A percentile compares a stretch with the other conserved stretches of the same genome.
Conservation (phyloP, 2,888 invertebrate genomes). For the Drosophila subsilvestris region DNA sequence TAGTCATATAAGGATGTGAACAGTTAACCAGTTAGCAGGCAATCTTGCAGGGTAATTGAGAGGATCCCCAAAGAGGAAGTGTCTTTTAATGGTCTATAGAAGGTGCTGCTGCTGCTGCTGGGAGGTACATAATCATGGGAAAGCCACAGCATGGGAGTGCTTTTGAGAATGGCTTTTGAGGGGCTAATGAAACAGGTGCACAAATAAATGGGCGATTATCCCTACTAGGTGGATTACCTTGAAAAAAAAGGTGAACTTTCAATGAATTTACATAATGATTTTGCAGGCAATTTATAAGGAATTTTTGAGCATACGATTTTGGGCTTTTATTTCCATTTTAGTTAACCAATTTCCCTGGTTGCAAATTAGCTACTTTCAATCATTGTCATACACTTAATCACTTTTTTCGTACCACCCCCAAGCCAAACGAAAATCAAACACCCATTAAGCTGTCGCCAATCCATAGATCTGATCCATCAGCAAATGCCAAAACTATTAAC, state of each 20-base stretch:
- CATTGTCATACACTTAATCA: background rate
- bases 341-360: background rate
- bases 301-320: background rate
- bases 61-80: slow-evolving; percentile 22
- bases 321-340: background rate
- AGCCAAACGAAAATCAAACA: background rate
- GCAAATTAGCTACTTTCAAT: background rate
- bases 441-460: slow-evolving; percentile 13
- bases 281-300: too few species aligned
- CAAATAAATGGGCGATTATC: background rate
- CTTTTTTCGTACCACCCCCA: slow-evolving; percentile 14
- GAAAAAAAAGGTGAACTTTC: background rate
- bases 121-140: slow-evolving; percentile 21
- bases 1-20: slow-evolving; percentile 71
- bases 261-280: background rate
- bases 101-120: background rate
- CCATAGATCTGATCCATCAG: background rate
- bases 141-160: background rate
- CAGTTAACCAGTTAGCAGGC: slow-evolving; percentile 63
- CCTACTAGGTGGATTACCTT: background rate
- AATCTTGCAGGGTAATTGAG: slow-evolving; percentile 33
- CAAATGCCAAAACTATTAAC: slow-evolving; percentile 29
- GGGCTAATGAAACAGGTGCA: background rate
- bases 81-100: slow-evolving; percentile 2
- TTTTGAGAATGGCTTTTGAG: too few species aligned